Evolutionary conservation across 2,888 invertebrate genomes (phyloP).

Genomic region (Dryocosmus kuriphilus): DNA sequence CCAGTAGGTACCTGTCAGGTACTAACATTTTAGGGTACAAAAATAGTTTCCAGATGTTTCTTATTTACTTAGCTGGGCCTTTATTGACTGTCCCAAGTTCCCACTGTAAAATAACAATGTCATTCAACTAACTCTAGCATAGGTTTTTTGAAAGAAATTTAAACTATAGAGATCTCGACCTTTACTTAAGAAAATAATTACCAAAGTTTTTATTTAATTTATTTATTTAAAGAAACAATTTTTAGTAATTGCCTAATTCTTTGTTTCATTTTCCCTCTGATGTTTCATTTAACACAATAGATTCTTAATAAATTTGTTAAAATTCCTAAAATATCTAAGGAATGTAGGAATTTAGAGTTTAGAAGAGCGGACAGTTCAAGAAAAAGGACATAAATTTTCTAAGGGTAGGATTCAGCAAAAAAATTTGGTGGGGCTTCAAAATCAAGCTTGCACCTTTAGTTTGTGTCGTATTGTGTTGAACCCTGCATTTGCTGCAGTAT

Average conservation of each 20-base stretch:
- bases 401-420: not conserved
- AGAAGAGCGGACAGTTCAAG: slow-evolving; percentile 5
- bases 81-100: not conserved
- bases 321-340: not conserved
- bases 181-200: no score
- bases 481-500: not conserved
- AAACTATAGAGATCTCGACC: no score
- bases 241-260: not conserved
- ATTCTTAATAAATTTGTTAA: no score
- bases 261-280: not conserved
- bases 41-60: slow-evolving; percentile 34
- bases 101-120: not conserved
- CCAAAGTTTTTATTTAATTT: no score
- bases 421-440: not conserved
- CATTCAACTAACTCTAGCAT: no score
- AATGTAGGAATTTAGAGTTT: not conserved
- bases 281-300: not conserved
- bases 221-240: not conserved
- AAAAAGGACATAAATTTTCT: slow-evolving; percentile 21
- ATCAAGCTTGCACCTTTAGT: slow-evolving; percentile 14
- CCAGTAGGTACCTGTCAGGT: not conserved
- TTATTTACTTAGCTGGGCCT: not conserved
- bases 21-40: slow-evolving; percentile 1
- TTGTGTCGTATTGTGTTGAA: slow-evolving; percentile 11
- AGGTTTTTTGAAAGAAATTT: no score